Base-by-base conservation (phyloP, 2,888 invertebrate species). In the Drosophila multiciliata region DNA sequence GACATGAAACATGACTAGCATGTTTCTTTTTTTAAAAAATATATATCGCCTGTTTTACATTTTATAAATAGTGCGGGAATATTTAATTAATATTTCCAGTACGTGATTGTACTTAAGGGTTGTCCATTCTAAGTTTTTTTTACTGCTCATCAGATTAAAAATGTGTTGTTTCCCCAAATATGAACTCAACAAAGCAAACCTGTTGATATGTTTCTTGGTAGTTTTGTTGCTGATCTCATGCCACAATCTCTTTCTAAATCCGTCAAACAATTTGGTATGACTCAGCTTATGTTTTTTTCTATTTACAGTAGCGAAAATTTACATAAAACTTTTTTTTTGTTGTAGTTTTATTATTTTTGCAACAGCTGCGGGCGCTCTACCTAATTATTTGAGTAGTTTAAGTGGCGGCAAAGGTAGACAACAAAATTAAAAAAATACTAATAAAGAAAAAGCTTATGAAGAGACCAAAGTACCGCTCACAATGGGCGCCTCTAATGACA, bases 301-400 rank as follows among this genome's bases (percentile, higher is more conserved):
- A 12, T 40, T 42, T 26, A 71, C 66, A 78, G 75, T 63, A 66
- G 66, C 42, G 40, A 58, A 66, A 70, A 78, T 75, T 79, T 80
- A 64, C 80, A 78, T 80, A 66, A 75, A 80, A 55, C 57, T 79
- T 64, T 66, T 63, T 42, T 45, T 17, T 26, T 40, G 53, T 42
- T 55, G 29, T 45, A n/a, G 29, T 32, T 26, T 40, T 36, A 42
- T 61, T 29, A 29, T 64, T 62, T 63, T 66, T 54, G 54, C 42
- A 36, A 67, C 50, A 66, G 55, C 80, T 54, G 48, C 33, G 64
- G 64, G 68, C 15, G 57, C 59, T 58, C 73, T 80, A 69, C 66
- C 89, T 89, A 89, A 84, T 84, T 84, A 89, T 87, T 83, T 89
- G 82, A 82, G 74, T 82, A 75, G 57, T 81, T 87, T 73, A 71